Percentiles rank a stretch among this genome's conserved stretches.
Evolutionary conservation across 2,113 vertebrate genomes (phyloP).

Genomic region (Eptesicus fuscus): DNA sequence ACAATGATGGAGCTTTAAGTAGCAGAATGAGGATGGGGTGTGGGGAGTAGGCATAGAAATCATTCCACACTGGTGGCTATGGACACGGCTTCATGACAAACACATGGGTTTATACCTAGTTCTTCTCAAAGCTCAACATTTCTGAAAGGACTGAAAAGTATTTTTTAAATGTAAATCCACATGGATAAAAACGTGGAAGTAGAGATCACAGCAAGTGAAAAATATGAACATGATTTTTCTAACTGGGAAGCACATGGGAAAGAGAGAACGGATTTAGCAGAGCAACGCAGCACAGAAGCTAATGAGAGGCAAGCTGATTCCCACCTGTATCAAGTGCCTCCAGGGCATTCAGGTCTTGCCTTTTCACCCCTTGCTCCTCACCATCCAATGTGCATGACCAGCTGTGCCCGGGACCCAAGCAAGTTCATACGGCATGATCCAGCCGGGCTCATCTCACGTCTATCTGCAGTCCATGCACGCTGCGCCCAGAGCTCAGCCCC

Average conservation of each 20-base stretch:
- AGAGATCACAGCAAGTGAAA: neutral
- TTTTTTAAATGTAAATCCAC: neutral
- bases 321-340: neutral
- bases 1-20: neutral
- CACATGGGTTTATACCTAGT: neutral
- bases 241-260: neutral
- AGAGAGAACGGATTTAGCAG: neutral
- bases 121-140: neutral
- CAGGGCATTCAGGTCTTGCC: neutral
- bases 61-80: neutral
- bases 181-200: neutral
- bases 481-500: neutral
- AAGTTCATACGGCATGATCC: neutral
- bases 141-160: neutral
- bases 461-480: neutral
- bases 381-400: neutral
- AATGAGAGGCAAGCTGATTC: neutral
- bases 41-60: neutral
- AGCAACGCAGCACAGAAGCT: neutral
- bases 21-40: neutral
- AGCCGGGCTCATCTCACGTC: neutral
- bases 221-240: neutral
- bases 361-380: neutral
- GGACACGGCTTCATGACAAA: neutral
- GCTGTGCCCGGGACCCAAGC: neutral